These are phyloP conservation scores for Anguilla obscura DNA, from an alignment of 2,797 vertebrate species.

Conservation along the genomic window DNA sequence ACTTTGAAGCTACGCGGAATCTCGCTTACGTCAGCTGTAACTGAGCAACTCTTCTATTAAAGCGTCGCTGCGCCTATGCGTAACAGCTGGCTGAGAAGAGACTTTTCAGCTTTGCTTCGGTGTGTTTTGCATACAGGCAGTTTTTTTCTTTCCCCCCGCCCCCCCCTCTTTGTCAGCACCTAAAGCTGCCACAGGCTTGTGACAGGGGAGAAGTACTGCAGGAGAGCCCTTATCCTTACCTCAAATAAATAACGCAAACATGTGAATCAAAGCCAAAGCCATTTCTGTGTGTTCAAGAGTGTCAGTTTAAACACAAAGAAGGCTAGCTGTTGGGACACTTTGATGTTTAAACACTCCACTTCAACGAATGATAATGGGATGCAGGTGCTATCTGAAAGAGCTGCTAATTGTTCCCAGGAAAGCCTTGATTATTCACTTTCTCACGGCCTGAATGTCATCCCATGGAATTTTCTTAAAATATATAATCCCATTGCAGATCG, in stretches of 20 bases:
- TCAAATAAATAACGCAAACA: background rate
- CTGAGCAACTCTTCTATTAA: background rate
- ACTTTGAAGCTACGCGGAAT: background rate
- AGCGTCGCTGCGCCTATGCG: background rate
- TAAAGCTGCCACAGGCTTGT: background rate
- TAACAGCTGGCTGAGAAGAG: background rate
- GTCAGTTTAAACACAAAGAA: background rate
- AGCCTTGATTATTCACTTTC: background rate
- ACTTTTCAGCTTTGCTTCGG: background rate
- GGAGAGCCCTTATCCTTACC: background rate
- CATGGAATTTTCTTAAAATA: background rate
- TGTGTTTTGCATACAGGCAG: constrained; percentile 8
- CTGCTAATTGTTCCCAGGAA: background rate
- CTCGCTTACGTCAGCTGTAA: constrained; percentile 5
- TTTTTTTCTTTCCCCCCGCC: background rate
- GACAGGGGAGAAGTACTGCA: background rate
- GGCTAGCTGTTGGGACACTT: background rate
- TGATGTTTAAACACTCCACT: background rate
- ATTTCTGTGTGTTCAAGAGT: background rate
- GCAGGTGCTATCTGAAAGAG: background rate
- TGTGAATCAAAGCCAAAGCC: background rate
- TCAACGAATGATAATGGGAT: background rate
- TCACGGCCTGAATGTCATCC: background rate
- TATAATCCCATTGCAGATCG: background rate
- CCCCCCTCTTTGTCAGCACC: background rate